Evolutionary conservation across 2,113 vertebrate genomes (phyloP).

Genomic region (Peromyscus maniculatus): DNA sequence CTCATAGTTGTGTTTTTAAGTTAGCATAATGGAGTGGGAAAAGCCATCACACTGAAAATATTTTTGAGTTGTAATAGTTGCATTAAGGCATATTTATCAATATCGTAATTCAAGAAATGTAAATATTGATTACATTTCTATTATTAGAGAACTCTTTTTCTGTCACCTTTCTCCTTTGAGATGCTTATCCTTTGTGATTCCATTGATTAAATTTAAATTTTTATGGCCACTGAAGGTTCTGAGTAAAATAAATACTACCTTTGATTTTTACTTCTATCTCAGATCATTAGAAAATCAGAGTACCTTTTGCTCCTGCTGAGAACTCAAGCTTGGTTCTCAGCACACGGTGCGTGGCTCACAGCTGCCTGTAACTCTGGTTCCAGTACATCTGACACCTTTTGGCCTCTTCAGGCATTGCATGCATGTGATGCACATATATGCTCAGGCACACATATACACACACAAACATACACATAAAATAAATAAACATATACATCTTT

Average conservation of each 20-base stretch:
- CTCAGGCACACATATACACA: not conserved
- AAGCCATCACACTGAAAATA: not conserved
- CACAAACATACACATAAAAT: not conserved
- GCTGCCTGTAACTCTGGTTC: not conserved
- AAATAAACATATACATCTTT: too few species aligned
- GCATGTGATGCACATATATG: too few species aligned
- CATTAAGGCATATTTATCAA: not conserved
- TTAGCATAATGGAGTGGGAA: not conserved
- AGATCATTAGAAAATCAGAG: not conserved
- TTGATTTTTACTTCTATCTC: conserved; percentile 11
- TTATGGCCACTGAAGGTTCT: not conserved
- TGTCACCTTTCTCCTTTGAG: not conserved
- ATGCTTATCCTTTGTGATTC: not conserved
- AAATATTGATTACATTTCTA: not conserved
- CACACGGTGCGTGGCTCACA: too few species aligned
- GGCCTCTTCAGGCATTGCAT: not conserved
- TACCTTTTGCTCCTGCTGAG: not conserved
- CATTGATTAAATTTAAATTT: not conserved
- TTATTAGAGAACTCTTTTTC: not conserved
- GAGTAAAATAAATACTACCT: not conserved
- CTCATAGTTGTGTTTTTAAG: not conserved
- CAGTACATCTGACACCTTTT: not conserved
- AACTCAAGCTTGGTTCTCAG: not conserved
- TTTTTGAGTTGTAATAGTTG: not conserved
- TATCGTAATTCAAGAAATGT: not conserved